These are phyloP conservation scores for Episyrphus balteatus DNA, from an alignment of 1,140 invertebrate genomes.

Conservation along the genomic window DNA sequence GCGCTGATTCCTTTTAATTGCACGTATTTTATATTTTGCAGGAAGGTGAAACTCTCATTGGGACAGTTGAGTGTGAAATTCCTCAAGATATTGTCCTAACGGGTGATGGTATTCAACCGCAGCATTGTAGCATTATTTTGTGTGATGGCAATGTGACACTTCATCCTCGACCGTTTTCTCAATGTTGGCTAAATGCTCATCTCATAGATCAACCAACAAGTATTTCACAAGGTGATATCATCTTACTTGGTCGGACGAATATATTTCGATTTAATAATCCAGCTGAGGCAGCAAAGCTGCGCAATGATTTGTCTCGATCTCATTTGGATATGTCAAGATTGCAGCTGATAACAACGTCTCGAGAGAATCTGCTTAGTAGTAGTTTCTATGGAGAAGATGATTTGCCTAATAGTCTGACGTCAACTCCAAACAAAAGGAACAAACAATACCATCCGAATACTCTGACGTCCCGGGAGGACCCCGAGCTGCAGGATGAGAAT, in stretches of 20 bases:
- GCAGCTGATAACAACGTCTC: slow-evolving; percentile 70
- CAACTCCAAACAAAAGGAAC: slow-evolving; percentile 24
- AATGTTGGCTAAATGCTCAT: slow-evolving; percentile 77
- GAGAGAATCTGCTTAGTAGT: slow-evolving; percentile 46
- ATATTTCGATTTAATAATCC: slow-evolving; percentile 93
- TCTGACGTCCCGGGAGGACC: slow-evolving; percentile 26
- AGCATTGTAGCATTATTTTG: slow-evolving; percentile 73
- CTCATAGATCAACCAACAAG: slow-evolving; percentile 59
- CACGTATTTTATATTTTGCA: slow-evolving; percentile 14
- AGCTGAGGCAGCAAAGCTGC: slow-evolving; percentile 72
- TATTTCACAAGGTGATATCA: slow-evolving; percentile 67
- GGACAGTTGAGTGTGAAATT: slow-evolving; percentile 57
- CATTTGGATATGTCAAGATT: slow-evolving; percentile 65
- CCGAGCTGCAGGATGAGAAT: slow-evolving; percentile 34
- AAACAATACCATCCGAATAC: slow-evolving; percentile 31
- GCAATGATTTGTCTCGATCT: slow-evolving; percentile 54
- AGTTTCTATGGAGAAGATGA: slow-evolving; percentile 29
- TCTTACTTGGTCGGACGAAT: slow-evolving; percentile 76
- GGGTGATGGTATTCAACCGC: slow-evolving; percentile 66
- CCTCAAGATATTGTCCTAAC: slow-evolving; percentile 66
- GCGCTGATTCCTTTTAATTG: background rate
- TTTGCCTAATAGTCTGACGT: slow-evolving; percentile 16
- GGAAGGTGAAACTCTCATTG: slow-evolving; percentile 64
- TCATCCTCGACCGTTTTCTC: slow-evolving; percentile 53
- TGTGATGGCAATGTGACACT: slow-evolving; percentile 64